Percentiles rank a stretch among this genome's conserved stretches.
Evolutionary conservation across 2,797 vertebrate species (phyloP).

Genomic region (Melanitta fusca): DNA sequence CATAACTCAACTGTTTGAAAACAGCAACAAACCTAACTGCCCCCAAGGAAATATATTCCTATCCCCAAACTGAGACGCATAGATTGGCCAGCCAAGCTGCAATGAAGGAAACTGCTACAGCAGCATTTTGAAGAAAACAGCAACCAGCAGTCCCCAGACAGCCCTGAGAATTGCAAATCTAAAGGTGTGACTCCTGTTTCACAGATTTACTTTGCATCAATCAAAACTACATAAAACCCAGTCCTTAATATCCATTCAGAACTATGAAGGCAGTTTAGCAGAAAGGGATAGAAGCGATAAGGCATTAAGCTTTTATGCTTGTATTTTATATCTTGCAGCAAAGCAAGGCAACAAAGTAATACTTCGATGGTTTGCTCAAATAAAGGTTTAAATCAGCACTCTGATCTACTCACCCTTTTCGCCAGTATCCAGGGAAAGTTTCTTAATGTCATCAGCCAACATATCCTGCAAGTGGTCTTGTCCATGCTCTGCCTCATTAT

Average conservation of each 20-base stretch:
- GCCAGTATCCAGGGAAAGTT: conserved; percentile 51
- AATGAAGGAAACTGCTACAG: conserved; percentile 23
- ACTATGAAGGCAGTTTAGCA: conserved; percentile 13
- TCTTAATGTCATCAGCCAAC: conserved; percentile 57
- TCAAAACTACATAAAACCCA: conserved; percentile 25
- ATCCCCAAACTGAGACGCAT: background rate
- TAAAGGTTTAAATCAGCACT: background rate
- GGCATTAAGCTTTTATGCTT: conserved; percentile 31
- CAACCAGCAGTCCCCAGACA: conserved; percentile 19
- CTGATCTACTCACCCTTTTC: conserved; percentile 76
- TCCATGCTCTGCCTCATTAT: conserved; percentile 76
- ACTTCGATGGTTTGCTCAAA: background rate
- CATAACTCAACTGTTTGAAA: conserved; percentile 61
- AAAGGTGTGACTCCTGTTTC: conserved; percentile 42
- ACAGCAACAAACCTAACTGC: conserved; percentile 49
- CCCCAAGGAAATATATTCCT: conserved; percentile 53
- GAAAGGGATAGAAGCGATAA: conserved; percentile 14
- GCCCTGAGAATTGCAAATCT: background rate
- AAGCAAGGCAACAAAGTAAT: conserved; percentile 13
- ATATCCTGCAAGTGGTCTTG: conserved; percentile 21
- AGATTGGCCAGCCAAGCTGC: conserved; percentile 22
- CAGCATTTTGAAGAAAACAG: conserved; percentile 48
- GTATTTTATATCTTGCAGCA: conserved; percentile 2
- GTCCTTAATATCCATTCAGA: conserved; percentile 44
- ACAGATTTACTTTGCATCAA: conserved; percentile 21